Evolutionary conservation across 2,888 invertebrate genomes (phyloP), one percentile per base, ranked within the genome.

Genomic region (Drosophila mulleri): DNA sequence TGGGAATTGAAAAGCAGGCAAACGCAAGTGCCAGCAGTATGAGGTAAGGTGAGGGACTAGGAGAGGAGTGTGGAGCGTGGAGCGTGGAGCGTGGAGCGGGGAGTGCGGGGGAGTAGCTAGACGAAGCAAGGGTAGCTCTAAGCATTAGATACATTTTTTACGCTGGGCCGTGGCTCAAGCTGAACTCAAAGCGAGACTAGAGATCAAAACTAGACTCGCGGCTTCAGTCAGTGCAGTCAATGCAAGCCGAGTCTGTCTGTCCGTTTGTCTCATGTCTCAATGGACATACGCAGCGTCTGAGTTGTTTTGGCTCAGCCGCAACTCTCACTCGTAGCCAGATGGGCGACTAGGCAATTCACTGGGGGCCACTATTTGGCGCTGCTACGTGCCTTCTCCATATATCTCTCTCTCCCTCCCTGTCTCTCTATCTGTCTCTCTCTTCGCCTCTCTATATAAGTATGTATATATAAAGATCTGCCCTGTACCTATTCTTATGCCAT

Each of bases 91-190:
- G n/a, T n/a, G 50, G 0, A 8, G 2, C 3, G 37, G 2, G 39
- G 7, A 26, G 23, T 23, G 2, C 3, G 8, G 35, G 1, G 32
- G 29, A 8, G 29, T 29, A 29, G 8, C 8, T 1, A 53, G 20
- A 37, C 20, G 20, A 39, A 8, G 14, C 16, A 16, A 45, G 32
- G 23, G 65, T 26, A 73, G 61, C 26, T 12, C 29, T 12, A n/a
- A 60, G 50, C 79, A 89, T 82, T 89, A 84, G 88, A 84, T 84
- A 83, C 72, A 87, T 74, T 81, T 77, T 83, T 83, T 81, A 83
- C 83, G 68, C 67, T 12, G 29, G 5, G n/a, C 26, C 0, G n/a
- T 6, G 29, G 29, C 45, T 23, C 14, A 14, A 5, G 47, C 26
- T 48, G 26, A 26, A 16, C 45, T 14, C 16, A 45, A 23, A 50